phyloP scores from a whole-genome alignment of 2,797 vertebrate genomes.

The Poecilia wingei region DNA sequence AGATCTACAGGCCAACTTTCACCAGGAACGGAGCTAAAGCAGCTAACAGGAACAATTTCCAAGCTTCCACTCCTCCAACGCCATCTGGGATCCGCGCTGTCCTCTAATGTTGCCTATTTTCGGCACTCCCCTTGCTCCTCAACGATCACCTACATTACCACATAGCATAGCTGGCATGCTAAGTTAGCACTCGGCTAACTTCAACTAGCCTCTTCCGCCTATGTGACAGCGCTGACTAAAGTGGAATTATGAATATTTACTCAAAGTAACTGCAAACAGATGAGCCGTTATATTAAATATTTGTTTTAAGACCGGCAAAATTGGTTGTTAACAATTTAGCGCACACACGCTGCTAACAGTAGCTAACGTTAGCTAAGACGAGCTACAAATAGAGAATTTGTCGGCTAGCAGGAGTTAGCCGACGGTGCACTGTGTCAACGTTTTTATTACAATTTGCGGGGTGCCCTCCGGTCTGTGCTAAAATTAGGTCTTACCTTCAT shows the following conservation, averaged over 20 bases:
- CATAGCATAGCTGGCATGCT: conserved; percentile 53
- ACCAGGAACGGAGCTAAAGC: conserved; percentile 23
- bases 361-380: conserved; percentile 48
- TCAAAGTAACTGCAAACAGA: neutral
- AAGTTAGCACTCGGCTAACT: conserved; percentile 48
- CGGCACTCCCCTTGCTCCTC: conserved; percentile 57
- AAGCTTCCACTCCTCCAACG: conserved; percentile 1
- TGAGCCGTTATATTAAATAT: neutral
- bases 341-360: conserved; percentile 49
- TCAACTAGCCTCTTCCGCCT: conserved; percentile 48
- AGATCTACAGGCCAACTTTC: conserved; percentile 39
- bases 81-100: conserved; percentile 20
- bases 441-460: conserved; percentile 18
- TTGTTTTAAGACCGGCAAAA: conserved; percentile 37
- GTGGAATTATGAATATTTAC: neutral
- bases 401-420: conserved; percentile 64
- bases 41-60: conserved; percentile 3
- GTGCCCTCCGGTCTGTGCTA: neutral
- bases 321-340: conserved; percentile 23
- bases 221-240: conserved; percentile 38
- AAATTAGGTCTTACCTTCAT: conserved; percentile 84
- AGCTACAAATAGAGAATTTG: conserved; percentile 68
- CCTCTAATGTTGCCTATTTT: conserved; percentile 23
- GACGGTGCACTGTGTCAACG: conserved; percentile 42
- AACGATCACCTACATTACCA: conserved; percentile 53